phyloP scores from a whole-genome alignment of 2,797 vertebrate species.

The Neoniphon sammara region DNA sequence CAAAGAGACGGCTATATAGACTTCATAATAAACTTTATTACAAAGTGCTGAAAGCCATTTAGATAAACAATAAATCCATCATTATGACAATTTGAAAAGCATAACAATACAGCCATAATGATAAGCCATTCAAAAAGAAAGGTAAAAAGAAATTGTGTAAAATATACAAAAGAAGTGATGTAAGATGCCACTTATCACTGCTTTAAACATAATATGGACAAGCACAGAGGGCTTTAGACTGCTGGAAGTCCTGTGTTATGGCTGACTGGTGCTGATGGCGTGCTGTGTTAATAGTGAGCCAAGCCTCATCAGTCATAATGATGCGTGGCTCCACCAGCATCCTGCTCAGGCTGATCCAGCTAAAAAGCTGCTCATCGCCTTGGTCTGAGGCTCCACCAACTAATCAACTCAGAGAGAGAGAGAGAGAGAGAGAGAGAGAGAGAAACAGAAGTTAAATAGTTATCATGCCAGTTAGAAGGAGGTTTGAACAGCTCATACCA shows the following conservation, averaged over 20 bases:
- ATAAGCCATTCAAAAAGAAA: not conserved
- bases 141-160: not conserved
- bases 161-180: too few relatives aligned
- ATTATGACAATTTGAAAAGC: too few relatives aligned
- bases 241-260: not conserved
- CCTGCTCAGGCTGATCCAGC: not conserved
- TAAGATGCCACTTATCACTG: too few relatives aligned
- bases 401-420: not conserved
- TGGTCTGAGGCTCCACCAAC: not conserved
- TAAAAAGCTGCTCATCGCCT: slow-evolving; percentile 17
- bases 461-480: not conserved
- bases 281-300: not conserved
- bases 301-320: not conserved
- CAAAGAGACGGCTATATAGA: too few relatives aligned
- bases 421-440: not conserved
- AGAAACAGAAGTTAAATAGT: not conserved
- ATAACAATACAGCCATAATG: too few relatives aligned
- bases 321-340: not conserved
- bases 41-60: too few relatives aligned
- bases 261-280: not conserved
- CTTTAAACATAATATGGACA: too few relatives aligned
- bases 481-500: not conserved
- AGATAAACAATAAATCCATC: too few relatives aligned
- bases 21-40: too few relatives aligned
- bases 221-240: not conserved